A percentile compares a stretch with the other conserved stretches of the same genome.
Evolutionary conservation across 1,140 invertebrate species (phyloP).

Genomic region (Drosophila pectinifera): DNA sequence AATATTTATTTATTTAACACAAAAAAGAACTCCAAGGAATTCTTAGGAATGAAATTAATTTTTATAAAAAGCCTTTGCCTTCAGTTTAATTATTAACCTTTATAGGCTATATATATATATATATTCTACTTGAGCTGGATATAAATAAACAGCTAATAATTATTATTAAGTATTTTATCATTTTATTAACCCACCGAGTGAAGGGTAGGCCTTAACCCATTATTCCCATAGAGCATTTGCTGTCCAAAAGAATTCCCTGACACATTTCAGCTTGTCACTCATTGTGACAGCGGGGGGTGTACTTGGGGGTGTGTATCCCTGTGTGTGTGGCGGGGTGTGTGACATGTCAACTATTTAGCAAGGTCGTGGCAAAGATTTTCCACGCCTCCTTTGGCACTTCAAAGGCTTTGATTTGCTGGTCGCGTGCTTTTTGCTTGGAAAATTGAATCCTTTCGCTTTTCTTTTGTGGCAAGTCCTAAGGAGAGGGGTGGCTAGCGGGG

Average conservation of each 20-base stretch:
- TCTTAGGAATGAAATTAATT: not conserved
- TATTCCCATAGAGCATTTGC: conserved; percentile 2
- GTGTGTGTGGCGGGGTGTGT: conserved; percentile 6
- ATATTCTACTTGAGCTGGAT: not conserved
- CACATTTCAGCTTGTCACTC: conserved; percentile 32
- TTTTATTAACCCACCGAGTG: no score
- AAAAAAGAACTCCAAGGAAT: not conserved
- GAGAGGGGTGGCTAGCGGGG: not conserved
- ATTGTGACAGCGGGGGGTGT: conserved; percentile 14
- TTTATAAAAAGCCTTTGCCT: not conserved
- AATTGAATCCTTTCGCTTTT: conserved; percentile 77
- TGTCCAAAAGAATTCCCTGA: conserved; percentile 13
- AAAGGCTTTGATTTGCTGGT: conserved; percentile 77
- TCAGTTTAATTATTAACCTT: not conserved
- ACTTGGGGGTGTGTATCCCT: not conserved
- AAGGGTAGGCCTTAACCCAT: not conserved
- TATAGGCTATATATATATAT: not conserved
- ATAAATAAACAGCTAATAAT: not conserved
- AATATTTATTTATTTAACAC: not conserved
- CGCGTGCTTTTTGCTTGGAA: conserved; percentile 42
- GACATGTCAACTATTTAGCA: conserved; percentile 57
- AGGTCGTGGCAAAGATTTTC: conserved; percentile 35
- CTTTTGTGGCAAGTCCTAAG: not conserved
- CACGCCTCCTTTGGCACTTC: conserved; percentile 40
- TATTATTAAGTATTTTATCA: not conserved